Evolutionary conservation across 2,797 vertebrate species (phyloP).

Genomic region (Mus caroli): DNA sequence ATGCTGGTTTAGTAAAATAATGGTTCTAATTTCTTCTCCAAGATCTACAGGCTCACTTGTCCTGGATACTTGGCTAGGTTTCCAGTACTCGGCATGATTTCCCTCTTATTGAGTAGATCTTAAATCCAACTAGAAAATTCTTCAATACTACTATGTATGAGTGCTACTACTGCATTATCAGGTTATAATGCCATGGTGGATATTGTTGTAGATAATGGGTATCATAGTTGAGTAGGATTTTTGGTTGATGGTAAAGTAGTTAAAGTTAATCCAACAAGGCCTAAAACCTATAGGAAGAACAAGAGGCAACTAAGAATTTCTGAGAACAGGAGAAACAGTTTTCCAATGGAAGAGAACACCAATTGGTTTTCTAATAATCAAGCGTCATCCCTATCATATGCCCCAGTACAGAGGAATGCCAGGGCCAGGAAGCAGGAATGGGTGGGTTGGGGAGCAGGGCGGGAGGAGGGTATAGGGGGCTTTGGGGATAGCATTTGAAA

Average conservation of each 20-base stretch:
- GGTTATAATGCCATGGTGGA: background rate
- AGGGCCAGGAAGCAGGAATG: too few species aligned
- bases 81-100: background rate
- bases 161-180: background rate
- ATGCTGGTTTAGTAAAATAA: background rate
- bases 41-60: background rate
- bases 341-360: background rate
- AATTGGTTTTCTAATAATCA: background rate
- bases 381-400: too few species aligned
- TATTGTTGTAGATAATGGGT: background rate
- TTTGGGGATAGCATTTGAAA: too few species aligned
- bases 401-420: too few species aligned
- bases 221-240: background rate
- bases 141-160: background rate
- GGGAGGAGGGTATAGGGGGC: too few species aligned
- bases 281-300: too few species aligned
- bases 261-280: background rate
- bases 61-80: background rate
- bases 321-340: background rate
- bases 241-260: background rate
- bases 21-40: background rate
- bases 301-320: background rate
- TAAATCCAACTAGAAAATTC: background rate
- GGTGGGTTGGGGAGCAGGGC: too few species aligned
- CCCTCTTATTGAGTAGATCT: background rate